Evolutionary conservation across 37 sponge, comb jelly and placozoan genomes (phyloP).

Genomic region (Lycopodina hypogea): DNA sequence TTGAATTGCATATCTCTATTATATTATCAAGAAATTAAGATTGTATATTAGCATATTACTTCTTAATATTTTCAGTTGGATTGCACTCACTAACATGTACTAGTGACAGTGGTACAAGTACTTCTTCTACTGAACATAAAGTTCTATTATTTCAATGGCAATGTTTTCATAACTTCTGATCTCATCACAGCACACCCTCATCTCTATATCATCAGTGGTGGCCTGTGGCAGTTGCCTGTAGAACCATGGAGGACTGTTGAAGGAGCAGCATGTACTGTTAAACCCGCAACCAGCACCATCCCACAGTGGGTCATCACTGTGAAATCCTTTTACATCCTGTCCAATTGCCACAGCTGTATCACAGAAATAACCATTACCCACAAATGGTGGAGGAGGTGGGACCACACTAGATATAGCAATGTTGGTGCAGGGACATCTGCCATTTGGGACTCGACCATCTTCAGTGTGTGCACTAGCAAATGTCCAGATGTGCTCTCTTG

Average conservation of each 20-base stretch:
- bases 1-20: no score
- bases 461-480: conserved; percentile 21
- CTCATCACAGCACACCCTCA: conserved; percentile 31
- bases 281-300: conserved; percentile 41
- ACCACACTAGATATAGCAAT: not conserved
- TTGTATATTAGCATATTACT: no score
- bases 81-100: no score
- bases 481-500: conserved; percentile 52
- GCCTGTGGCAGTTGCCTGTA: conserved; percentile 20
- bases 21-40: no score
- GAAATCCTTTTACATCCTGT: not conserved
- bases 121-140: conserved; percentile 17
- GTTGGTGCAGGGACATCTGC: conserved; percentile 15
- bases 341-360: conserved; percentile 12
- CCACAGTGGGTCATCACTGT: conserved; percentile 38
- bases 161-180: not conserved
- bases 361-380: conserved; percentile 30
- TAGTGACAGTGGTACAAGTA: no score
- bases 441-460: not conserved
- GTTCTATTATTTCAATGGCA: not conserved
- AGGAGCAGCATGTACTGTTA: conserved; percentile 36
- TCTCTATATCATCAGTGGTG: conserved; percentile 41
- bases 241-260: conserved; percentile 45
- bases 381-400: not conserved
- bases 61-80: no score